Base-by-base conservation (phyloP, 64 coral and sea anemone species). In the Acropora tenuis region DNA sequence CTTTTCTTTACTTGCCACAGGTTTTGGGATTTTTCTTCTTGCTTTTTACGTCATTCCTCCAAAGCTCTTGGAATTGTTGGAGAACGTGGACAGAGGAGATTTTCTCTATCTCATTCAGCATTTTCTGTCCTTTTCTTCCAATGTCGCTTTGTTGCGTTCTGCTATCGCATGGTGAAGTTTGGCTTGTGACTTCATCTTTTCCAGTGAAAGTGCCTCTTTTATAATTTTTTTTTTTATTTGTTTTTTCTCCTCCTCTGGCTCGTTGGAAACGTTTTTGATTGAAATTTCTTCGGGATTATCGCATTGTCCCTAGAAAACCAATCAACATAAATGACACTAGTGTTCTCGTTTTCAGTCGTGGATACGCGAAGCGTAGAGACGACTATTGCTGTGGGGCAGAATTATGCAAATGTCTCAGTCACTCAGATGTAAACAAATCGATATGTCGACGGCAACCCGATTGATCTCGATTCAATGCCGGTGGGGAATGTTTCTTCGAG, bases 241-340 rank as follows among this genome's bases (percentile, higher is more conserved):
- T 53, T 53, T 53, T 53, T 53, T 1, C 50, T 53, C 4, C 50
- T 53, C 50, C 50, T 53, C 50, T 53, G 77, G 48, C 77, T 79
- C 46, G 77, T 50, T 79, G 48, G 46, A 50, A 79, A 79, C 76
- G 46, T 78, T 78, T 78, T 78, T 8, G 76, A 78, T 78, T 78
- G 47, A 46, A 78, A 78, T 78, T 78, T 78, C 76, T 48, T 78
- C 76, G 76, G 76, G 47, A 78, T 78, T 79, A 69, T 69, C 1
- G 1, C n/a, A 69, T 12, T 79, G 46, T 79, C 77, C 77, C 77
- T 79, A 50, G 46, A 79, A 79, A 79, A 79, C 77, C 77, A 79
- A 79, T 79, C 77, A 79, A 79, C 77, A 79, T 79, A 79, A 19
- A 79, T 79, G 77, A 79, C 77, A 79, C 77, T 50, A 16, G 77